Base-by-base conservation (phyloP, 92 coral and sea anemone species). In the Chrysogorgia sp. region DNA sequence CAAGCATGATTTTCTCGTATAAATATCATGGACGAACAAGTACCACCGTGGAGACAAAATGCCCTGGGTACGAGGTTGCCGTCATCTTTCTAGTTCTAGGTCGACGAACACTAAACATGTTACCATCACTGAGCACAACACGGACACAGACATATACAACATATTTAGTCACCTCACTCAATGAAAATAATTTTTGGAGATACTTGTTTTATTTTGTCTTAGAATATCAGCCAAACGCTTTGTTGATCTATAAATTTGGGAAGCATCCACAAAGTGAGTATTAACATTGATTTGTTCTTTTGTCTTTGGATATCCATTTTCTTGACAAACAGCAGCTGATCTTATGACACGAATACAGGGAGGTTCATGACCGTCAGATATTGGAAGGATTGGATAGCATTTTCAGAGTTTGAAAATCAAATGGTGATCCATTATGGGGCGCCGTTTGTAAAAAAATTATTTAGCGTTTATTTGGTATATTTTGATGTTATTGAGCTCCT, bases 211-310 rank as follows among this genome's bases (percentile, higher is more conserved):
- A 5, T 31, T 53, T 52, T 56, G 45, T 55, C 79, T 72, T 3
- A 72, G 79, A 21, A 6, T 7, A 56, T 72, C 52, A 4, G 79
- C 79, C 35, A 53, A 37, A 19, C 23, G 20, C 33, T 53, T 19
- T 8, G 64, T 72, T 8, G 79, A 72, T 3, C 79, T 65, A 43
- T 72, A 72, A 19, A 72, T 25, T 30, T 72, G 79, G 23, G 79
- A 72, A n/a, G 79, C 79, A 26, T 72, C 79, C 3, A 72, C 19
- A 34, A 19, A 34, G 17, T 64, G 65, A 1, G 79, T 72, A 19
- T 72, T 72, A 10, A 72, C 79, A 25, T 72, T 72, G 55, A 72
- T 72, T 53, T 72, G 79, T 25, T 72, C 79, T 55, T 65, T 72
- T 21, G 53, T 41, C 22, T 1, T 31, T 33, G 48, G 49, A 15